Evolutionary conservation across 2,888 invertebrate genomes (phyloP), one percentile per base, ranked within the genome.

Genomic region (Dynastes maya): DNA sequence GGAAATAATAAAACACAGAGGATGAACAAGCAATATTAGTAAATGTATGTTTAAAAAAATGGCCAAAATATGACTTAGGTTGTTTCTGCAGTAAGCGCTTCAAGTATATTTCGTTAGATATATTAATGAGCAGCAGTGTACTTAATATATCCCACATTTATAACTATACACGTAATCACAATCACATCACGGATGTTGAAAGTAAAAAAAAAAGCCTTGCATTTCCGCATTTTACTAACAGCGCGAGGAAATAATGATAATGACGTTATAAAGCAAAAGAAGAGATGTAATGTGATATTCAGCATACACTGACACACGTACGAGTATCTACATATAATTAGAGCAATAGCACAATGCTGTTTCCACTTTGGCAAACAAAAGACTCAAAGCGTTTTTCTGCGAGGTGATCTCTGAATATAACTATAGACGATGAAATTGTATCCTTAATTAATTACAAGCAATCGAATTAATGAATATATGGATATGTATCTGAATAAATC

Each of bases 111-210:
- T 22, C 22, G 22, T 22, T 22, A 22, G 22, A 22, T 0, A 22
- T 22, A 45, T 11, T 11, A 45, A 11, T 45, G 45, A 45, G 45
- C 45, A 45, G 45, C 45, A 45, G 45, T 45, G 45, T 45, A 45
- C 4, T 9, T 9, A 45, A 45, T 9, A 45, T 45, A 22, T 11
- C 53, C n/a, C 53, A 2, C 53, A 13, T 63, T 27, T 63, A 29
- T 29, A 29, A 13, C 22, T 22, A 11, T 63, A 29, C 16, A 9
- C 9, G 16, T 16, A 61, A 16, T 11, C 22, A 22, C 9, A 61
- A 61, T 63, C 64, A 27, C 32, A 3, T 64, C 32, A 13, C 64
- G 64, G 64, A 64, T 64, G 32, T 11, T n/a, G 32, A 27, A 32
- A 29, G 37, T 11, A 55, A 64, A 64, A 29, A 32, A 27, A 64